Percentiles rank a stretch among this genome's conserved stretches.
Conservation (phyloP, 2,797 vertebrate genomes). For the Amblyraja radiata region DNA sequence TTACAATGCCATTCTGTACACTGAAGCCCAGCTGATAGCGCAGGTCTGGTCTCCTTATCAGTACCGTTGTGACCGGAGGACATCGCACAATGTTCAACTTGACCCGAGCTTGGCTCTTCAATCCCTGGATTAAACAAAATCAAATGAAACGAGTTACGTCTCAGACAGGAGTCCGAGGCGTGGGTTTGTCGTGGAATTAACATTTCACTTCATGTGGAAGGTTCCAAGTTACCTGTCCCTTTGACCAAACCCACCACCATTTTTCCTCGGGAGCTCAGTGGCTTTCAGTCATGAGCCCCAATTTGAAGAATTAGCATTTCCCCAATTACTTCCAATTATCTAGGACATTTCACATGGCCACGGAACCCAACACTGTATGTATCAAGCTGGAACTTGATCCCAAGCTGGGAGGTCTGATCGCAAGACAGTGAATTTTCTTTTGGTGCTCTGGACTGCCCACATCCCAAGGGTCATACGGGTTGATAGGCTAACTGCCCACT, state of each 20-base stretch:
- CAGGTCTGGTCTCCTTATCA: constrained; percentile 87
- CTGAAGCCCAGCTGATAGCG: constrained; percentile 95
- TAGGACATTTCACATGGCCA: background rate
- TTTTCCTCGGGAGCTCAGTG: background rate
- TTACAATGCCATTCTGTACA: constrained; percentile 93
- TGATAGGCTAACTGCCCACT: no score
- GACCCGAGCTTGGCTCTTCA: constrained; percentile 84
- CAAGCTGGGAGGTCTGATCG: background rate
- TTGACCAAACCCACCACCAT: background rate
- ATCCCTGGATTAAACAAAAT: constrained; percentile 62
- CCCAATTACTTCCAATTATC: background rate
- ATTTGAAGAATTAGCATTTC: background rate
- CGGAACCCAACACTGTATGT: background rate
- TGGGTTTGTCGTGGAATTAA: background rate
- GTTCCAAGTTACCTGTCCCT: background rate
- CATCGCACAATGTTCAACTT: constrained; percentile 91
- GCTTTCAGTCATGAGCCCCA: background rate
- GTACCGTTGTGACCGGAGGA: constrained; percentile 89
- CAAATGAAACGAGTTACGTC: background rate
- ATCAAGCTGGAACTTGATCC: background rate
- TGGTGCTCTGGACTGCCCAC: no score
- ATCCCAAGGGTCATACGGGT: no score
- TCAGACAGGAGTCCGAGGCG: background rate
- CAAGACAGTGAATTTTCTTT: background rate
- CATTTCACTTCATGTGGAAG: background rate